A percentile compares a stretch with the other conserved stretches of the same genome.
phyloP scores from a whole-genome alignment of 64 coral and sea anemone species.

The Hydrozoanthus tunicans region DNA sequence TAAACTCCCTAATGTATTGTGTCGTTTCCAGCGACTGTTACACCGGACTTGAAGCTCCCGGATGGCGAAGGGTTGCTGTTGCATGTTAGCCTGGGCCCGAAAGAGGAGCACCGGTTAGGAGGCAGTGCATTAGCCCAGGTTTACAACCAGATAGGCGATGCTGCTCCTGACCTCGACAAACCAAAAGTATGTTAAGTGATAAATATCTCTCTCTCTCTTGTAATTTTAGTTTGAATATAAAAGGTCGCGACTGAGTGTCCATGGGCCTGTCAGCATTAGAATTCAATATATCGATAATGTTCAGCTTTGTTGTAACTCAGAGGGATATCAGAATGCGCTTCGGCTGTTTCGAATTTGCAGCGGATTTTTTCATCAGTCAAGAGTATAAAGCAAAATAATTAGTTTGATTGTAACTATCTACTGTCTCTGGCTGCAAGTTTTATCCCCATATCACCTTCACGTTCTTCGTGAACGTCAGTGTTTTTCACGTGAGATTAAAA shows the following conservation, averaged over 20 bases:
- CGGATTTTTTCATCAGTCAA: too few relatives aligned
- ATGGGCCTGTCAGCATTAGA: too few relatives aligned
- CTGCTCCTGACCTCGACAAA: conserved; percentile 81
- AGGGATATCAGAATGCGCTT: neutral
- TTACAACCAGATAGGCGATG: conserved; percentile 86
- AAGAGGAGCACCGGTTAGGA: conserved; percentile 67
- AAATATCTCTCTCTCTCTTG: neutral
- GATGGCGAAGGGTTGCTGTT: conserved; percentile 64
- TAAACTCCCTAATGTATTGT: neutral
- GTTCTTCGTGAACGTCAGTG: too few relatives aligned
- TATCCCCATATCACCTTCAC: too few relatives aligned
- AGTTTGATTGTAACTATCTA: too few relatives aligned
- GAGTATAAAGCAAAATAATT: too few relatives aligned
- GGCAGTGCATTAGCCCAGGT: conserved; percentile 95
- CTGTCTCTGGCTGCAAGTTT: too few relatives aligned
- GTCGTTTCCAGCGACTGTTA: conserved; percentile 61
- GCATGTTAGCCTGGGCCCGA: conserved; percentile 64
- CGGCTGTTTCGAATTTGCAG: too few relatives aligned
- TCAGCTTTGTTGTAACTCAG: neutral
- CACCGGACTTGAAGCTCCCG: conserved; percentile 91
- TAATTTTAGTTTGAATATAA: too few relatives aligned
- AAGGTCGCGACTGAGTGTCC: too few relatives aligned
- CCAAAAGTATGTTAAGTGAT: conserved; percentile 54
- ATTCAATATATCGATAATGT: too few relatives aligned
- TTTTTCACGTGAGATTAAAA: too few relatives aligned